Evolutionary conservation across 2,888 invertebrate genomes (phyloP), one percentile per base, ranked within the genome.

Genomic region (Sinopyrophorus schimmeli): DNA sequence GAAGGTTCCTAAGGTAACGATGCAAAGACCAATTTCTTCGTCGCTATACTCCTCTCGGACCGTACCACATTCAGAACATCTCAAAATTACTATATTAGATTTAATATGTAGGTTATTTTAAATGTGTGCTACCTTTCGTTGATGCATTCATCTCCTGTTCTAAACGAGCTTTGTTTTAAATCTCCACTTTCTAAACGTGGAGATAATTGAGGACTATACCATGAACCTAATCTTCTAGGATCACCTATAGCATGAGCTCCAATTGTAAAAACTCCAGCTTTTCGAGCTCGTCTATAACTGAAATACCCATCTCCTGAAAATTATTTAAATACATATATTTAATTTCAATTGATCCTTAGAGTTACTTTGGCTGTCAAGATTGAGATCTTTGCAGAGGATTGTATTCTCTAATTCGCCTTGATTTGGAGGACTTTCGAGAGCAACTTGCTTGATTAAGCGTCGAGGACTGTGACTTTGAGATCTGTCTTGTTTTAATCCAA

Each of bases 1-100:
- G 72, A 95, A 97, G 0, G 98, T 97, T 16, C 93, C 92, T 55
- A 99, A 76, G 54, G 89, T 89, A 32, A 97, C 91, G 61, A 99
- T 90, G 64, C 95, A 89, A 41, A 98, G 80, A 0, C 94, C 95
- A 47, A 97, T 79, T 70, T 98, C 97, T 70, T 99, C 98, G 70
- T 99, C 98, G 55, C 92, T 94, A 74, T 96, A 98, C 69, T 92
- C 88, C 71, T 96, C 94, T 53, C 86, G 83, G 2, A 87, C 80
- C 1, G 86, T 85, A 9, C 95, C 94, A 73, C 98, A 99, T 69
- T 95, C 93, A 0, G 91, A 84, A 69, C 94, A 95, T 68, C 78
- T 70, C 48, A 9, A 48, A 46, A 12, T 18, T 14, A 46, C 17
- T 49, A 10, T 14, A 3, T 31, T 20, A 10, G 7, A 34, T 21